Conservation (phyloP, 2,113 vertebrate genomes). For the Phaethon lepturus region DNA sequence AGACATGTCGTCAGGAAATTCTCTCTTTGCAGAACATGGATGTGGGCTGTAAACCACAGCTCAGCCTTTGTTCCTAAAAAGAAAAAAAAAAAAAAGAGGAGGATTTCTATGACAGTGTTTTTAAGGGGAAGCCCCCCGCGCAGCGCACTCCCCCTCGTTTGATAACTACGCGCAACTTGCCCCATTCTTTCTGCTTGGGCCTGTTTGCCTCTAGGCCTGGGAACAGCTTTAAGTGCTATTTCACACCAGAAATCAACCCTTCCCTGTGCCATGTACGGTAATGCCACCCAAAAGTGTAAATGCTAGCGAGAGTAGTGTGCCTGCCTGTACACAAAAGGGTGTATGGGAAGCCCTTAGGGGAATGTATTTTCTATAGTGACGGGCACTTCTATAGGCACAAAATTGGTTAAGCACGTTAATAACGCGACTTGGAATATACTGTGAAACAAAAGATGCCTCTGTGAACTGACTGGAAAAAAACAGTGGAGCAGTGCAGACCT, state of each 20-base stretch:
- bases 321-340: background rate
- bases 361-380: background rate
- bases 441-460: slow-evolving; percentile 48
- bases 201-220: background rate
- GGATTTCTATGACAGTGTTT: background rate
- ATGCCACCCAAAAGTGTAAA: background rate
- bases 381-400: background rate
- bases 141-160: background rate
- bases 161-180: background rate
- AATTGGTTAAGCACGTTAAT: slow-evolving; percentile 49
- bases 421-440: background rate
- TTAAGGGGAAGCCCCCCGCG: background rate
- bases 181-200: background rate
- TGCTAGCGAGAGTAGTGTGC: background rate
- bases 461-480: slow-evolving; percentile 45
- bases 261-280: fast-evolving
- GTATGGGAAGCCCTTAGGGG: background rate
- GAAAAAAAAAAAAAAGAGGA: background rate
- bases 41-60: background rate
- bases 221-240: background rate
- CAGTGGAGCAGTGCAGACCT: slow-evolving; percentile 46
- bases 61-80: background rate
- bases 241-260: background rate
- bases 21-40: background rate
- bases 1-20: background rate